Evolutionary conservation across 1,140 invertebrate species (phyloP), one percentile per base, ranked within the genome.

Genomic region (Heliconius hewitsoni): DNA sequence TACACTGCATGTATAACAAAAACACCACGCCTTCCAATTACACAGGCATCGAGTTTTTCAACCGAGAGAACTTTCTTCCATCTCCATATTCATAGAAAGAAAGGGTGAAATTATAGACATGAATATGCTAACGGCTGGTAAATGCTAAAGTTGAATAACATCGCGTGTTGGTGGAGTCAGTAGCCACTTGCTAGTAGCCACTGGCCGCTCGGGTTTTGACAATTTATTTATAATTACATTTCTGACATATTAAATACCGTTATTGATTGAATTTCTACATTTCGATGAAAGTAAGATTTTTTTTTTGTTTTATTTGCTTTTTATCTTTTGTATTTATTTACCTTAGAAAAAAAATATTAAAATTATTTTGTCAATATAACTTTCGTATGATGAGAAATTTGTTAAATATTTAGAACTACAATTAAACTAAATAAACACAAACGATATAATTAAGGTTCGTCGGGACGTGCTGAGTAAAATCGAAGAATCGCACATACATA

Each of bases 131-230:
- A 87, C 87, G 79, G 87, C 81, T 84, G 84, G 82, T 91, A 92
- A 93, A 93, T 93, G 92, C 80, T 91, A 93, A 90, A 93, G 92
- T 91, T 92, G 90, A 92, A 93, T 88, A 90, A 90, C 91, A 90
- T 83, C 66, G 76, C 76, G 76, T 66, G 60, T 60, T 57, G 55
- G 34, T 34, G 23, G 57, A 46, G 72, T 52, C 37, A 50, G 16
- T 71, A 46, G 27, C 18, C 50, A 46, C 78, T 60, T 23, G 71
- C 37, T 3, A 37, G 46, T 42, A 30, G 73, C 72, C 37, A 50
- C 23, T 72, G 30, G 30, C 0, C 27, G 13, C 23, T 23, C 60
- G 60, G 60, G 19, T 66, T 66, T 66, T 30, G 60, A 66, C 60
- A 66, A 66, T 66, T 66, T 30, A 66, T 66, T 66, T 27, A 30